A percentile compares a stretch with the other conserved stretches of the same genome.
These are phyloP conservation scores for Epinotia demarniana DNA, from an alignment of 2,888 invertebrate genomes.

Conservation along the genomic window DNA sequence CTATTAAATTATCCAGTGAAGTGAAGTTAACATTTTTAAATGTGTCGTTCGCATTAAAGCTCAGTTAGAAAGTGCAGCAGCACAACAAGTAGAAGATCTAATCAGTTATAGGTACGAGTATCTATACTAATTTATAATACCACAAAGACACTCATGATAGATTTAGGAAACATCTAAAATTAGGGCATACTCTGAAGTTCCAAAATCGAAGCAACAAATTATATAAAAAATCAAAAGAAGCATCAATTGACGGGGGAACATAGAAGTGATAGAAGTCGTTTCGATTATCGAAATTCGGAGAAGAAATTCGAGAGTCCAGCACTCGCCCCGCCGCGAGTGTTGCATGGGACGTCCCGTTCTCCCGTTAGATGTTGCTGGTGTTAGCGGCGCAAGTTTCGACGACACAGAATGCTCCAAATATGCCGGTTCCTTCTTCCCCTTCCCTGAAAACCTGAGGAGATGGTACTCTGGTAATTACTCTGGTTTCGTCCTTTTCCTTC, in stretches of 20 bases:
- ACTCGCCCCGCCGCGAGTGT: conserved; percentile 60
- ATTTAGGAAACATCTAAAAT: too few species aligned
- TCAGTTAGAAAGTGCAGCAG: too few species aligned
- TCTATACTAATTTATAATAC: too few species aligned
- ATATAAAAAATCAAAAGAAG: not conserved
- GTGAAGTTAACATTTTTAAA: too few species aligned
- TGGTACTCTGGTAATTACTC: not conserved
- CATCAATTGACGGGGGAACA: not conserved
- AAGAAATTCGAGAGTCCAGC: conserved; percentile 48
- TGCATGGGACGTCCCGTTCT: conserved; percentile 74
- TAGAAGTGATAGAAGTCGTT: not conserved
- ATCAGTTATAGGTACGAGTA: too few species aligned
- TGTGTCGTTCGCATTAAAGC: too few species aligned
- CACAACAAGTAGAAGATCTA: too few species aligned
- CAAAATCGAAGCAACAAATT: conserved; percentile 3
- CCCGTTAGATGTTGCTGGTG: conserved; percentile 82
- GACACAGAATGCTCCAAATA: conserved; percentile 59
- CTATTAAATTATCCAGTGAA: too few species aligned
- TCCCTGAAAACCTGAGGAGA: not conserved
- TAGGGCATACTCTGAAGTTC: conserved; percentile 1
- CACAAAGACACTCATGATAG: too few species aligned
- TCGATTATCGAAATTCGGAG: conserved; percentile 4
- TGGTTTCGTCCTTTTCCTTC: not conserved
- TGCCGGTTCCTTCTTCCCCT: conserved; percentile 51
- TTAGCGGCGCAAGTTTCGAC: conserved; percentile 73